Percentiles rank a stretch among this genome's conserved stretches.
Evolutionary conservation across 2,888 invertebrate genomes (phyloP).

Genomic region (Microctonus brassicae): DNA sequence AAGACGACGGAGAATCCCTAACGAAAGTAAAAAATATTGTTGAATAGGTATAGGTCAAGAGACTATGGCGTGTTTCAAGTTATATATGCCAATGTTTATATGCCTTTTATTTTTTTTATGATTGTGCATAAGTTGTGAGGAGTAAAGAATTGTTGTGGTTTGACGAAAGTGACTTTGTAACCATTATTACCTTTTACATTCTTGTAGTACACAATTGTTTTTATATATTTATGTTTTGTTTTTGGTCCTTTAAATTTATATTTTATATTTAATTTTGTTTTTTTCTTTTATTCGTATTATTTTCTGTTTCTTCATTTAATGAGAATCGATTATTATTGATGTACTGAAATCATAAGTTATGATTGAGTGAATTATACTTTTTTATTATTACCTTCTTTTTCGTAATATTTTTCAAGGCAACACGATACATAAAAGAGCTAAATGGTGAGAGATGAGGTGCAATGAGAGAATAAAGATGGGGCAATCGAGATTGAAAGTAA

Average conservation of each 20-base stretch:
- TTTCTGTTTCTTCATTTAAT: background rate
- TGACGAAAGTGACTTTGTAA: slow-evolving; percentile 46
- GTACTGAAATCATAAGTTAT: background rate
- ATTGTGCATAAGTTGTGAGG: background rate
- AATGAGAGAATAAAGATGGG: background rate
- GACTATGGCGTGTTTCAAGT: slow-evolving; percentile 36
- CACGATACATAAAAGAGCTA: background rate
- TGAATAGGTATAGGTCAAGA: slow-evolving; percentile 9
- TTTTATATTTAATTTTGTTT: background rate
- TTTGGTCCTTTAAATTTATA: no score
- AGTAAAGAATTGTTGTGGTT: slow-evolving; percentile 46
- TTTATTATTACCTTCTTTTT: slow-evolving; percentile 1
- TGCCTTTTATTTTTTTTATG: background rate
- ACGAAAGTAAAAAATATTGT: background rate
- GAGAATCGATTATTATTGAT: background rate
- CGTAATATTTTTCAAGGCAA: background rate
- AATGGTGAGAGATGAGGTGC: background rate
- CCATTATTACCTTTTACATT: background rate
- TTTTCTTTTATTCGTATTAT: background rate
- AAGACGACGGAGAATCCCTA: background rate
- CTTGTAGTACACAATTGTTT: background rate
- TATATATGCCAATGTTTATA: background rate
- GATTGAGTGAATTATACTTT: slow-evolving; percentile 9
- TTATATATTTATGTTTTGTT: background rate
- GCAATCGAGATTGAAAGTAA: background rate